Percentiles rank a stretch among this genome's conserved stretches.
Evolutionary conservation across 2,888 invertebrate genomes (phyloP).

Genomic region (Busseola fusca): DNA sequence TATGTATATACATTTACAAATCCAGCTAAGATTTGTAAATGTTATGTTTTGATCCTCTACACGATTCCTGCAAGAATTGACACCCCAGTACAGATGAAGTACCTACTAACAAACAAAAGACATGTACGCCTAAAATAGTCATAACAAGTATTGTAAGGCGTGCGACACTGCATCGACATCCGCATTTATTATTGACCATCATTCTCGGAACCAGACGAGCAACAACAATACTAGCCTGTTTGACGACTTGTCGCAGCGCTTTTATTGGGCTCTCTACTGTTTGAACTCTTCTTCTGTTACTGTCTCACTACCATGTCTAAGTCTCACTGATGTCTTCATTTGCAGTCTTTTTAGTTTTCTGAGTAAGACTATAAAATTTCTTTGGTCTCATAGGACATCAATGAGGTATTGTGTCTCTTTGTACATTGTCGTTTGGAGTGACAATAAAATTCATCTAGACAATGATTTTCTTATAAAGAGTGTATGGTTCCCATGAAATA

Average conservation of each 20-base stretch:
- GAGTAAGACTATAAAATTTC: constrained; percentile 31
- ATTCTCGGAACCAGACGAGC: constrained; percentile 60
- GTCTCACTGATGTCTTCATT: constrained; percentile 44
- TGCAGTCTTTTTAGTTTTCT: constrained; percentile 45
- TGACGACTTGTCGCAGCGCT: constrained; percentile 55
- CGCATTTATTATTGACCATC: constrained; percentile 63
- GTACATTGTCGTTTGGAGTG: not conserved
- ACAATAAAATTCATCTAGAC: not conserved
- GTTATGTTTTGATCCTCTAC: no score
- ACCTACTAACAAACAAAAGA: constrained; percentile 25
- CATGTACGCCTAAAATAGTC: constrained; percentile 43
- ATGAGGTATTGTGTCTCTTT: constrained; percentile 17
- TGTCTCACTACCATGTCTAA: constrained; percentile 44
- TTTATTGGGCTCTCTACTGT: constrained; percentile 44
- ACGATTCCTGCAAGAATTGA: not conserved
- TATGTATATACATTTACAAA: no score
- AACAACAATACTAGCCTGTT: constrained; percentile 63
- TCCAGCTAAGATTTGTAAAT: no score
- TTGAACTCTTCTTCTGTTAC: constrained; percentile 55
- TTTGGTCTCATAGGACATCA: constrained; percentile 23
- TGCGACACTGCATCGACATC: constrained; percentile 57
- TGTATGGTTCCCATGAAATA: not conserved
- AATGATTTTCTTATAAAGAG: not conserved
- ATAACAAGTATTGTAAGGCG: constrained; percentile 56
- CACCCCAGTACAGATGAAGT: constrained; percentile 2